Conservation (phyloP, 2,113 vertebrate genomes). For the Condylura cristata region DNA sequence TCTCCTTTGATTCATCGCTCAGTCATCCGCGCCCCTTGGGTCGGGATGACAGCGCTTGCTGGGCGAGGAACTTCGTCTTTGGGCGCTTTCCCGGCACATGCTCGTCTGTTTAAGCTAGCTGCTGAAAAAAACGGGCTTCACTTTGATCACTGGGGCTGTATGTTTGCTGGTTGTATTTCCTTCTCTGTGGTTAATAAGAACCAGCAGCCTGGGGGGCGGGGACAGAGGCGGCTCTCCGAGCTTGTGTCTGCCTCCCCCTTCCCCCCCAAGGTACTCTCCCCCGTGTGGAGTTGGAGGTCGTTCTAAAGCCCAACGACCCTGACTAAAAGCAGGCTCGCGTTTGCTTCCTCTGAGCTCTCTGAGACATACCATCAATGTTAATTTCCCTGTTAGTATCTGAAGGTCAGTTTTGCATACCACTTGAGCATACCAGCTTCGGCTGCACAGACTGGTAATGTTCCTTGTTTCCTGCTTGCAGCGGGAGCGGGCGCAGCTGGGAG, state of each 20-base stretch:
- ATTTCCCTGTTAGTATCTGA: not conserved
- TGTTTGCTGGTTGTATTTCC: slow-evolving; percentile 43
- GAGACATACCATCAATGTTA: not conserved
- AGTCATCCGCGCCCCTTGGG: not conserved
- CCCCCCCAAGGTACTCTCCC: not conserved
- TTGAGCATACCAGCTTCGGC: not conserved
- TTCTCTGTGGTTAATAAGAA: slow-evolving; percentile 66
- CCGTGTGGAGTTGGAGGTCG: not conserved
- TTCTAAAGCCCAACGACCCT: not conserved
- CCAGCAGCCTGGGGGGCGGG: slow-evolving; percentile 37
- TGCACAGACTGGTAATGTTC: not conserved
- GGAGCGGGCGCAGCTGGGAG: not conserved
- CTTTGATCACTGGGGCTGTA: slow-evolving; percentile 64
- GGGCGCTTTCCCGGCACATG: not conserved
- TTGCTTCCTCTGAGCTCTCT: not conserved
- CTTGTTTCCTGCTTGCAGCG: slow-evolving; percentile 45
- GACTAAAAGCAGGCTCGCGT: not conserved
- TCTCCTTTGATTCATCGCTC: slow-evolving; percentile 1
- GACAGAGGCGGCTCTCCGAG: not conserved
- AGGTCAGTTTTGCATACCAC: slow-evolving; percentile 41
- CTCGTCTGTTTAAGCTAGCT: not conserved
- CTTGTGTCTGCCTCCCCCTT: not conserved
- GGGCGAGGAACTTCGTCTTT: not conserved
- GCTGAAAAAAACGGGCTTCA: slow-evolving; percentile 51
- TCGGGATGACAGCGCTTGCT: slow-evolving; percentile 32